Conservation (phyloP, 2,888 invertebrate genomes). For the Rhimphoctona megacephalus region DNA sequence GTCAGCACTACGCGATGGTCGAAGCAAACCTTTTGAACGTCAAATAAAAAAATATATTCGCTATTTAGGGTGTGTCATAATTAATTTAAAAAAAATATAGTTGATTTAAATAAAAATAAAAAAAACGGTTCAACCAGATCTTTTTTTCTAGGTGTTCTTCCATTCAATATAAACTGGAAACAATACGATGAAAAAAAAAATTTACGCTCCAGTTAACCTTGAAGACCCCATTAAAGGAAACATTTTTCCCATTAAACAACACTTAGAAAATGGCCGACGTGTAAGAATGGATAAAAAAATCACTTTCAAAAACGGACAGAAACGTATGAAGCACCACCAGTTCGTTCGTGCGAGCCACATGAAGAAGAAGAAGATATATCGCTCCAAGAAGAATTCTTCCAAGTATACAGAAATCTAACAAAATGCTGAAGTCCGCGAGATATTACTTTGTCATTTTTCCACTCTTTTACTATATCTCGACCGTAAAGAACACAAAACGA, state of each 20-base stretch:
- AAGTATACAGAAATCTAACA: neutral
- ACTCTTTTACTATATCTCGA: conserved; percentile 1
- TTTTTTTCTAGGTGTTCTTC: too few species aligned
- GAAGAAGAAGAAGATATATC: conserved; percentile 1
- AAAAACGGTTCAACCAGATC: neutral
- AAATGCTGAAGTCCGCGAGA: conserved; percentile 3
- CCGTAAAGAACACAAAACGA: conserved; percentile 2
- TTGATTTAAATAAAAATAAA: neutral
- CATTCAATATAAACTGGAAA: neutral
- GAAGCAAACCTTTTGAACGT: too few species aligned
- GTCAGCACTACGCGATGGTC: too few species aligned
- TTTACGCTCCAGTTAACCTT: neutral
- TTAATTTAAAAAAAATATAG: neutral
- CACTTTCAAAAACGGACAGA: neutral
- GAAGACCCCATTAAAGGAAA: neutral
- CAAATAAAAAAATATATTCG: too few species aligned
- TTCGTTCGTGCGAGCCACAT: neutral
- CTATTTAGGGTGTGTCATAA: too few species aligned
- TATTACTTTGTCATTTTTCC: conserved; percentile 40
- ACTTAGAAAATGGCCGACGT: neutral
- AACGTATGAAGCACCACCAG: conserved; percentile 5
- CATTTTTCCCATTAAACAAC: neutral
- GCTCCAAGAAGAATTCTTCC: neutral
- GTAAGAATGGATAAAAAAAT: neutral
- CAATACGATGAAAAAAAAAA: neutral